phyloP scores from a whole-genome alignment of 2,888 invertebrate species.

The Kuschelorhynchus macadamiae region DNA sequence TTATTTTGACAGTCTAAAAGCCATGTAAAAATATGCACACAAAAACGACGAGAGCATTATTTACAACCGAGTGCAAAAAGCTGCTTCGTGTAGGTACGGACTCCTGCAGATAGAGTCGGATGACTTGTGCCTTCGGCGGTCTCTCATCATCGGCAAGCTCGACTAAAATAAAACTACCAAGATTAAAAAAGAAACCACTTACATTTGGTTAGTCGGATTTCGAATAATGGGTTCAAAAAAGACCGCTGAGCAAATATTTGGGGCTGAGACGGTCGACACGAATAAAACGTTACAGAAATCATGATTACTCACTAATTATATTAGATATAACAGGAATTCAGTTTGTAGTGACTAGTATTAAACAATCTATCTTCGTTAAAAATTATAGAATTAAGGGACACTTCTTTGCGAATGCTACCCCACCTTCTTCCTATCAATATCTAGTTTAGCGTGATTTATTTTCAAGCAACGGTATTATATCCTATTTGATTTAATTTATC shows the following conservation, averaged over 20 bases:
- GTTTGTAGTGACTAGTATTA: too few species aligned
- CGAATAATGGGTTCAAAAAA: conserved; percentile 42
- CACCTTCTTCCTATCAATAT: too few species aligned
- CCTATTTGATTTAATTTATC: too few species aligned
- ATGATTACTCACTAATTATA: too few species aligned
- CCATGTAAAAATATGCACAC: conserved; percentile 39
- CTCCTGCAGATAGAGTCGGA: conserved; percentile 34
- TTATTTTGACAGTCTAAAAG: conserved; percentile 24
- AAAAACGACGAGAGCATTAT: conserved; percentile 34
- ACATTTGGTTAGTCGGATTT: conserved; percentile 57
- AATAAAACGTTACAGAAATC: too few species aligned
- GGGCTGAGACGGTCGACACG: background rate
- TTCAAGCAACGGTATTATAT: too few species aligned
- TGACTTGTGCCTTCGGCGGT: conserved; percentile 45
- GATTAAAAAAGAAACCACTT: conserved; percentile 56
- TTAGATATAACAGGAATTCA: too few species aligned
- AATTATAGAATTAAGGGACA: too few species aligned
- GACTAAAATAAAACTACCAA: conserved; percentile 58
- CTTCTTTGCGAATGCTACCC: too few species aligned
- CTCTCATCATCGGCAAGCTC: conserved; percentile 57
- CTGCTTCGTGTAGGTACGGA: conserved; percentile 41
- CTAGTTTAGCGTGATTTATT: too few species aligned
- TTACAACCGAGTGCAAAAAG: conserved; percentile 34
- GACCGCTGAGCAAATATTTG: conserved; percentile 38
- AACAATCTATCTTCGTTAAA: too few species aligned